These are phyloP conservation scores for Meandrusa payeni DNA, from an alignment of 2,888 invertebrate species.

Conservation along the genomic window DNA sequence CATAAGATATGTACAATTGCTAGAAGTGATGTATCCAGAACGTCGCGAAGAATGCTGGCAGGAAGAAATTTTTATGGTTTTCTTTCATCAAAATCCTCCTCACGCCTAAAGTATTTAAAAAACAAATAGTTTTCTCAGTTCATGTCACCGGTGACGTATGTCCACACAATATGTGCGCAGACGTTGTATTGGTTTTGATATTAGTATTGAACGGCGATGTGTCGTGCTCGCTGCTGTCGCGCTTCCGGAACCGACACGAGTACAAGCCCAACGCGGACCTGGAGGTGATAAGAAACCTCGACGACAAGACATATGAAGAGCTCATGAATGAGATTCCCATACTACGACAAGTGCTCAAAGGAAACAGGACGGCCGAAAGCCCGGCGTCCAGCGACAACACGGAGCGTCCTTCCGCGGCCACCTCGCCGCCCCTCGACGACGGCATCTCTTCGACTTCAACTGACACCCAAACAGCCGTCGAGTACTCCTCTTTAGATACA, in stretches of 20 bases:
- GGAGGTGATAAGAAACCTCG: slow-evolving; percentile 11
- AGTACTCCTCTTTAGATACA: not conserved
- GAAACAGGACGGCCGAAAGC: not conserved
- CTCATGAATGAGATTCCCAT: slow-evolving; percentile 18
- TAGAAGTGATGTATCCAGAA: too few relatives aligned
- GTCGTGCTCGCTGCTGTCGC: slow-evolving; percentile 3
- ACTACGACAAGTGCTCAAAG: slow-evolving; percentile 8
- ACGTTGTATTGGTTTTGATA: slow-evolving; percentile 14
- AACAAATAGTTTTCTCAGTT: too few relatives aligned
- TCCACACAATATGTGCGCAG: too few relatives aligned
- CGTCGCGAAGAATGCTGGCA: too few relatives aligned
- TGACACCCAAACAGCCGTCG: not conserved
- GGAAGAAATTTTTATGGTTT: too few relatives aligned
- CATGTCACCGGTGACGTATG: too few relatives aligned
- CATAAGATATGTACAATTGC: too few relatives aligned
- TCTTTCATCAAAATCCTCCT: too few relatives aligned
- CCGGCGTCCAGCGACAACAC: not conserved
- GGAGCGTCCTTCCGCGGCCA: not conserved
- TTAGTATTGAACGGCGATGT: not conserved
- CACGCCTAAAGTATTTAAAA: too few relatives aligned
- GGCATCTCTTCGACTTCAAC: not conserved
- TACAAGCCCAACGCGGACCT: slow-evolving; percentile 12
- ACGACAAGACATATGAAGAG: slow-evolving; percentile 17
- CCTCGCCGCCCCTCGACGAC: not conserved
- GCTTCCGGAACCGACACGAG: slow-evolving; percentile 9